Percentiles rank a stretch among this genome's conserved stretches.
phyloP scores from a whole-genome alignment of 2,888 invertebrate species.

The Salticus scenicus region DNA sequence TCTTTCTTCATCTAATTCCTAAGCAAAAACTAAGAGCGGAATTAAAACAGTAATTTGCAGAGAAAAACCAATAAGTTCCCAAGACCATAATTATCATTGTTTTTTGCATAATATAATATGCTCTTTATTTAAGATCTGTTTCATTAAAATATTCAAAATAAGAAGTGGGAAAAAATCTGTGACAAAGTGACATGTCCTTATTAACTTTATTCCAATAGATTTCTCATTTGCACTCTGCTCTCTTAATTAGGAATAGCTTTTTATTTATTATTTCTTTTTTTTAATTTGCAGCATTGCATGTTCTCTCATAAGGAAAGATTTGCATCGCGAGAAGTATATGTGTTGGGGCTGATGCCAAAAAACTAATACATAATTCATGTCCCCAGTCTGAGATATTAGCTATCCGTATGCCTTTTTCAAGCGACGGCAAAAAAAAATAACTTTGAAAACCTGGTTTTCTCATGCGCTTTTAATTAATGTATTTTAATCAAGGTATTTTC shows the following conservation, averaged over 20 bases:
- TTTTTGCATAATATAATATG: constrained; percentile 5
- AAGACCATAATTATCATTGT: constrained; percentile 14
- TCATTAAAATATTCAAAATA: constrained; percentile 17
- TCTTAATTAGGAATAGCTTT: constrained; percentile 10
- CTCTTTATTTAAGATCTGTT: constrained; percentile 9
- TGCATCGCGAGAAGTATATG: background rate
- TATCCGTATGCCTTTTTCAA: background rate
- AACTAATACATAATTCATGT: constrained; percentile 15
- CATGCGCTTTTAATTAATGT: constrained; percentile 6
- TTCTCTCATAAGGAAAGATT: constrained; percentile 2
- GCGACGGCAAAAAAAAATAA: background rate
- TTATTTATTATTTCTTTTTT: background rate
- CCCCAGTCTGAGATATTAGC: background rate
- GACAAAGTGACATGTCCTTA: constrained; percentile 9
- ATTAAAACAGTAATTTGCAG: constrained; percentile 8
- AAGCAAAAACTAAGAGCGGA: background rate
- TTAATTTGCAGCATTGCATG: constrained; percentile 3
- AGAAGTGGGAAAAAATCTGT: background rate
- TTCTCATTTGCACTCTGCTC: background rate
- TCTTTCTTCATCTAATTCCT: too few relatives aligned
- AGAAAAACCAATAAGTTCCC: constrained; percentile 8
- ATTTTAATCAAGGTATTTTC: constrained; percentile 3
- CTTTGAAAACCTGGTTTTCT: constrained; percentile 1
- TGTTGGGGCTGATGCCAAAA: constrained; percentile 1
- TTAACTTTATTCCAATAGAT: constrained; percentile 15